Base-by-base conservation (phyloP, 2,797 vertebrate species). In the Darevskia mixta region DNA sequence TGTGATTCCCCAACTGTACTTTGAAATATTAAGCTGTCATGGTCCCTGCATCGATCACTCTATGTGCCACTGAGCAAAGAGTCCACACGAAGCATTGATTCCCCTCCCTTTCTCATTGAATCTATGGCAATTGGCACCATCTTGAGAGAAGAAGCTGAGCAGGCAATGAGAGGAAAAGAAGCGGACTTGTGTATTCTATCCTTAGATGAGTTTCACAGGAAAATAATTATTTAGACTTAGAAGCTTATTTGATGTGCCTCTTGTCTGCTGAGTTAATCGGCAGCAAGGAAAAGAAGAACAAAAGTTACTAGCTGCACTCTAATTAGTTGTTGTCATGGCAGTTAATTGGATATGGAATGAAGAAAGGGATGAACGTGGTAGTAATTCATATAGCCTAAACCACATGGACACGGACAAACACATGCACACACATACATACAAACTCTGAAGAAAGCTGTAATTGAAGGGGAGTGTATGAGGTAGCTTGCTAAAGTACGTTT, bases 321-420 rank as follows among this genome's bases (percentile, higher is more conserved):
- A 83, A 90, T 87, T 83, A 89, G 71, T 76, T 49, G 55, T 76
- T 89, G 78, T 76, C 71, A 69, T 11, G 15, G 71, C 78, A 75
- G 27, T 76, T 78, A 83, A 72, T 89, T 66, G 72, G 43, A 79
- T 75, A 73, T 64, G 58, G 67, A 87, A 32, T 85, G 32, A 45
- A 49, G 90, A 76, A 76, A 72, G 20, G 55, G 29, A 95, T 97
- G 96, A 95, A 96, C 96, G 96, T 95, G 96, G 97, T 96, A 97
- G 96, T 97, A 97, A 95, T 97, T 98, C 97, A 97, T 97, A 97
- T 97, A 85, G 10, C 25, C 32, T 38, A 79, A 75, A 41, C 9
- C 58, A 45, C 8, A 29, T 27, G 61, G 9, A 78, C 5, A 64
- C 1, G 9, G 5, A 18, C 15, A 3, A 4, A 45, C 27, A 41